Percentiles rank a stretch among this genome's conserved stretches.
Conservation (phyloP, 1,140 invertebrate genomes). For the Pentalonia nigronervosa region DNA sequence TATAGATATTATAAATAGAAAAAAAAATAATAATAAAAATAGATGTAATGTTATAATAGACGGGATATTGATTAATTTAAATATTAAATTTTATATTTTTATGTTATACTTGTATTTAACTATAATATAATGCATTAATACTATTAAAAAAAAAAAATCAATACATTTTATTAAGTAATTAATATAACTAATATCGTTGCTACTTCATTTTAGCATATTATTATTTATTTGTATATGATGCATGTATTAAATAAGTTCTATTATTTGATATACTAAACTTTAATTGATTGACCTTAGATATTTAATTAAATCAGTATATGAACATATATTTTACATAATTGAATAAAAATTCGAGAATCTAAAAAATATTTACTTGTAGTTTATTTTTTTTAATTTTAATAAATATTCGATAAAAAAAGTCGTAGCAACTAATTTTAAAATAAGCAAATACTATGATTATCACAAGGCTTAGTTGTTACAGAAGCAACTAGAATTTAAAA, state of each 20-base stretch:
- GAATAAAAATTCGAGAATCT: background rate
- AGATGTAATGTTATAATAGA: too few relatives aligned
- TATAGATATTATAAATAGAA: too few relatives aligned
- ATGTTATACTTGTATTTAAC: too few relatives aligned
- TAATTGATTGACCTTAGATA: background rate
- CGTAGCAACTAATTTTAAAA: background rate
- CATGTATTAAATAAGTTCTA: background rate
- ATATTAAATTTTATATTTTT: too few relatives aligned
- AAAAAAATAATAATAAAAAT: too few relatives aligned
- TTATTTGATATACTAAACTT: background rate
- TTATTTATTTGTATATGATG: background rate
- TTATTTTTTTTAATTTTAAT: background rate
- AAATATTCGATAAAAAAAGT: background rate
- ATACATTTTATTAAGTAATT: too few relatives aligned
- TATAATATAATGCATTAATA: too few relatives aligned
- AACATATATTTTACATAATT: background rate
- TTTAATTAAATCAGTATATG: background rate
- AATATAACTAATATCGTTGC: too few relatives aligned
- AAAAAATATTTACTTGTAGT: background rate
- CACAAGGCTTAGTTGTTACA: background rate
- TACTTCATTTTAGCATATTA: too few relatives aligned
- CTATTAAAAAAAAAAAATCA: too few relatives aligned
- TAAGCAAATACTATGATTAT: background rate
- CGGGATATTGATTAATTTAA: too few relatives aligned
- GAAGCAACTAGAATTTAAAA: background rate